Evolutionary conservation across 2,888 invertebrate species (phyloP).

Genomic region (Strigamia maritima): DNA sequence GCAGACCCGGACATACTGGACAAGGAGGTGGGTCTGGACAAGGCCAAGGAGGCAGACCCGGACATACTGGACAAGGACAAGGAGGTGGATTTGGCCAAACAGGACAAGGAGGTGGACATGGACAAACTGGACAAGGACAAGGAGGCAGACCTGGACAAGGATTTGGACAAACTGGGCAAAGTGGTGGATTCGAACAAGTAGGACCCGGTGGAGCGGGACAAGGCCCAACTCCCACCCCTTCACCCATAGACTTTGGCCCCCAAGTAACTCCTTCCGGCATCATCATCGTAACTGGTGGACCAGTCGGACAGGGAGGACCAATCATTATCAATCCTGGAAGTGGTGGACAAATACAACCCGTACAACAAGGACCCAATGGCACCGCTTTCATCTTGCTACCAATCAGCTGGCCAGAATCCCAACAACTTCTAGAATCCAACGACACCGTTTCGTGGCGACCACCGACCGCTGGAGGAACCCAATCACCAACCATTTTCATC

Average conservation of each 20-base stretch:
- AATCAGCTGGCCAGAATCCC: background rate
- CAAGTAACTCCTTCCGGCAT: no score
- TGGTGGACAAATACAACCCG: background rate
- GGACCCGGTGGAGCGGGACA: background rate
- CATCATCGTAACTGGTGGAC: no score
- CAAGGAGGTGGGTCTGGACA: background rate
- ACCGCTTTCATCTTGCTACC: slow-evolving; percentile 7
- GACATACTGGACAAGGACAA: background rate
- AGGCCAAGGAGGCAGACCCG: background rate
- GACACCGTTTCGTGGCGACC: slow-evolving; percentile 10
- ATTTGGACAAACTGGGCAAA: background rate
- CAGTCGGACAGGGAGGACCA: background rate
- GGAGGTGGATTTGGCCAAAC: no score
- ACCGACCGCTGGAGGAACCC: background rate
- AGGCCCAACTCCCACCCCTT: no score
- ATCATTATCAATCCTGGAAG: background rate
- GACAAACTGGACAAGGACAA: background rate
- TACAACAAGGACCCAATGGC: background rate
- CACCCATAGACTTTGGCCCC: no score
- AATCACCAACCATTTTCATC: slow-evolving; percentile 13
- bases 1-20: background rate
- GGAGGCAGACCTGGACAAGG: background rate
- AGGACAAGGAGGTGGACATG: background rate
- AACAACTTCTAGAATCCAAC: background rate
- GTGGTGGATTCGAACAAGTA: background rate